A percentile compares a stretch with the other conserved stretches of the same genome.
These are phyloP conservation scores for Leptopilina syphax DNA, from an alignment of 2,888 invertebrate genomes.

Conservation along the genomic window DNA sequence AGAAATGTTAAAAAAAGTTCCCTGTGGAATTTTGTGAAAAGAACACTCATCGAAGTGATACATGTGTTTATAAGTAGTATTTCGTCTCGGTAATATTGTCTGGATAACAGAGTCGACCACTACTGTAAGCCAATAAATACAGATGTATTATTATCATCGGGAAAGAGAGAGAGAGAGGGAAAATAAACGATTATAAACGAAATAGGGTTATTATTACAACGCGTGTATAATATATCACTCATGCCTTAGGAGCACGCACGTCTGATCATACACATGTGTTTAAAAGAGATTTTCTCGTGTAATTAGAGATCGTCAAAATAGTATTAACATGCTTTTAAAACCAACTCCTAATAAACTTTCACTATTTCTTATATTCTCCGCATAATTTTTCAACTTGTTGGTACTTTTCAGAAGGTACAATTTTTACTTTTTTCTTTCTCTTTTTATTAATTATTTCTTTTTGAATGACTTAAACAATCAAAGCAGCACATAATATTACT, in stretches of 20 bases:
- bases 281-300: constrained; percentile 16
- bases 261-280: neutral
- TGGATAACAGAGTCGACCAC: constrained; percentile 4
- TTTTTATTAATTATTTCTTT: neutral
- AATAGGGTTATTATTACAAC: constrained; percentile 29
- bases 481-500: too few relatives aligned
- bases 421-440: neutral
- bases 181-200: constrained; percentile 32
- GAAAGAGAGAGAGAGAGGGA: neutral
- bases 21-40: too few relatives aligned
- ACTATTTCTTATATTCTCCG: neutral
- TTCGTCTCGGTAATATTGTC: constrained; percentile 19
- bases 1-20: too few relatives aligned
- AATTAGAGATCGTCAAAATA: constrained; percentile 16
- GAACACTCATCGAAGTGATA: neutral
- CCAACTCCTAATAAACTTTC: constrained; percentile 14
- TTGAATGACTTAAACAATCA: too few relatives aligned
- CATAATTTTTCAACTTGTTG: neutral
- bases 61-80: neutral
- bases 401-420: neutral
- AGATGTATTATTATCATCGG: constrained; percentile 13
- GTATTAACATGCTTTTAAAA: constrained; percentile 17
- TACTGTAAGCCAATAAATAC: constrained; percentile 10
- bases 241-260: neutral
- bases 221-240: neutral